Evolutionary conservation across 2,888 invertebrate genomes (phyloP).

Genomic region (Cremastobaeus sp.): DNA sequence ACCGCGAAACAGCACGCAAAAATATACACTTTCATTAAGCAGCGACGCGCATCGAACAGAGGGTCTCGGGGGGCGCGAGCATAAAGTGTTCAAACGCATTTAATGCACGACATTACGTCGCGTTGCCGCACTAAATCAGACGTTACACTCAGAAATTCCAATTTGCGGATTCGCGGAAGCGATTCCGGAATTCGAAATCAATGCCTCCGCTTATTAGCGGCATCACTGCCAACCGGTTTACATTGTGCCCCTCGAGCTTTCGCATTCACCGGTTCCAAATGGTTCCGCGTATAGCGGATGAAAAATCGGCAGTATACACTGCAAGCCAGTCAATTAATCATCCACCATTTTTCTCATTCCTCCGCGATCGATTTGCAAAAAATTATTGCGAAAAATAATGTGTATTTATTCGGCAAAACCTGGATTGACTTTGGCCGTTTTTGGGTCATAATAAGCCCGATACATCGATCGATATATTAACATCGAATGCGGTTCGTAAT

Average conservation of each 20-base stretch:
- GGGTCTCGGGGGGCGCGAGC: constrained; percentile 25
- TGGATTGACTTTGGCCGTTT: no score
- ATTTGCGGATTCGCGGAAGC: constrained; percentile 63
- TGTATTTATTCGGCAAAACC: no score
- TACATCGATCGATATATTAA: no score
- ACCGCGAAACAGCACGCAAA: not conserved
- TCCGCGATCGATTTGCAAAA: no score
- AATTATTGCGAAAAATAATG: no score
- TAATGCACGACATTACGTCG: constrained; percentile 27
- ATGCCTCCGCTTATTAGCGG: constrained; percentile 62
- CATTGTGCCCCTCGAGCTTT: constrained; percentile 33
- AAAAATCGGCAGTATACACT: not conserved
- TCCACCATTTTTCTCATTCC: no score
- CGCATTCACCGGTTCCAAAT: constrained; percentile 14
- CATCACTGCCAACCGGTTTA: constrained; percentile 49
- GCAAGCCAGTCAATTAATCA: constrained; percentile 1
- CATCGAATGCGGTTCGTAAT: no score
- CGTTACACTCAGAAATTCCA: constrained; percentile 37
- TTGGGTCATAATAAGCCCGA: no score
- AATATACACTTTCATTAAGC: constrained; percentile 37
- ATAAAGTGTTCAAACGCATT: constrained; percentile 27
- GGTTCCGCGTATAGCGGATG: not conserved
- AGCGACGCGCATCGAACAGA: constrained; percentile 23
- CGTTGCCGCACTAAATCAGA: constrained; percentile 34
- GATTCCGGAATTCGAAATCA: constrained; percentile 62